Evolutionary conservation across 1,140 invertebrate genomes (phyloP).

Genomic region (Agrilus planipennis): DNA sequence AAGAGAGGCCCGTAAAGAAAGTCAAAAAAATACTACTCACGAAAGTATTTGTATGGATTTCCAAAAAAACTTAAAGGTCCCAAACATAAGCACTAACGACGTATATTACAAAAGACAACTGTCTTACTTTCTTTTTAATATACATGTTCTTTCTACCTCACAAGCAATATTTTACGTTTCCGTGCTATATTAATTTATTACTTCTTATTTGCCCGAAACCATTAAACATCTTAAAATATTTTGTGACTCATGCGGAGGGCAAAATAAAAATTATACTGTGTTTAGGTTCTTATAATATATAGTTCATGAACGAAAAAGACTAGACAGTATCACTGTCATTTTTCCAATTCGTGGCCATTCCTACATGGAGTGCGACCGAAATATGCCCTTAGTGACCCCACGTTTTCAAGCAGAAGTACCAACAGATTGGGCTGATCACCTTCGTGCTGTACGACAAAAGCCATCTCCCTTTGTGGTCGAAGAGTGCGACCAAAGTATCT

Average conservation of each 20-base stretch:
- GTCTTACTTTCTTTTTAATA: constrained; percentile 9
- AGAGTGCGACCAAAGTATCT: constrained; percentile 2
- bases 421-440: constrained; percentile 14
- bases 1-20: constrained; percentile 1
- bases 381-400: constrained; percentile 19
- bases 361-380: constrained; percentile 24
- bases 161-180: constrained; percentile 2
- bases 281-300: constrained; percentile 7
- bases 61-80: constrained; percentile 8
- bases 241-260: constrained; percentile 5
- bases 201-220: neutral
- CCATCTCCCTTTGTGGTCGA: constrained; percentile 12
- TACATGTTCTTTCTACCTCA: constrained; percentile 1
- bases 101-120: constrained; percentile 12
- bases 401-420: constrained; percentile 17
- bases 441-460: constrained; percentile 12
- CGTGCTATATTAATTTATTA: constrained; percentile 5
- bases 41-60: constrained; percentile 11
- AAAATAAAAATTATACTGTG: constrained; percentile 8
- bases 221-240: constrained; percentile 8
- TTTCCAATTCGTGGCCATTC: constrained; percentile 17
- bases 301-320: constrained; percentile 6
- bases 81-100: constrained; percentile 12
- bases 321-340: constrained; percentile 12
- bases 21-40: constrained; percentile 3